Evolutionary conservation across 2,113 vertebrate genomes (phyloP).

Genomic region (human): GRCh38 chr13:87328001-87328500

Average conservation of each 20-base stretch:
- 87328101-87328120: not conserved
- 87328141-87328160: not conserved
- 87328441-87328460: not conserved
- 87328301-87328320: not conserved
- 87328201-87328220: not conserved
- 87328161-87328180: not conserved
- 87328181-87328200: not conserved
- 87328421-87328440: not conserved
- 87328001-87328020: not conserved
- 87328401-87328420: not conserved
- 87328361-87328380: not conserved
- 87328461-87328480: not conserved
- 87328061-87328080: not conserved
- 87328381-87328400: not conserved
- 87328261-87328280: not conserved
- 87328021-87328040: not conserved
- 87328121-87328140: not conserved
- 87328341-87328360: not conserved
- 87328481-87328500: not conserved
- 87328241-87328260: not conserved
- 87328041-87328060: not conserved
- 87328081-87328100: not conserved
- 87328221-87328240: not conserved
- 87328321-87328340: not conserved
- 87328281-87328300: not conserved